Conservation (phyloP, 2,797 vertebrate genomes). For the Amniataba percoides region DNA sequence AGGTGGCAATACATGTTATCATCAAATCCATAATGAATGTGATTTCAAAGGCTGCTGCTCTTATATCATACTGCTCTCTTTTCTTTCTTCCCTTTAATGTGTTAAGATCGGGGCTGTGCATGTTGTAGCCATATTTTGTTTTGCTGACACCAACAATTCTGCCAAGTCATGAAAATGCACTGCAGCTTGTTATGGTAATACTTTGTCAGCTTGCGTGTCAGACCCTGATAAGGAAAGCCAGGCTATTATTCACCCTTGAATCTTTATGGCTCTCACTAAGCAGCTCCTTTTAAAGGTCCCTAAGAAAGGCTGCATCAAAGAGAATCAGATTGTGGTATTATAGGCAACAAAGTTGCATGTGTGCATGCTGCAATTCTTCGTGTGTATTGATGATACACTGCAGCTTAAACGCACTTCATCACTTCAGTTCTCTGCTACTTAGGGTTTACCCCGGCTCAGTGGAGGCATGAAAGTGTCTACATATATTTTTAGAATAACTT, state of each 20-base stretch:
- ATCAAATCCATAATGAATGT: constrained; percentile 57
- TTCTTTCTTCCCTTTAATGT: constrained; percentile 31
- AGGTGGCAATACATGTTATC: constrained; percentile 33
- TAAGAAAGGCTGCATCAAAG: constrained; percentile 56
- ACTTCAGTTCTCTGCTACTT: background rate
- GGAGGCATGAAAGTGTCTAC: background rate
- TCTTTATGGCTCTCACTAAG: constrained; percentile 63
- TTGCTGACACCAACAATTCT: constrained; percentile 67
- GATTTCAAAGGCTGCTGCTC: constrained; percentile 47
- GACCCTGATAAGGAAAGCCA: constrained; percentile 69
- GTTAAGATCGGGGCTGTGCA: constrained; percentile 40
- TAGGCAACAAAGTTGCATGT: constrained; percentile 48
- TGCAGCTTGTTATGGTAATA: constrained; percentile 68
- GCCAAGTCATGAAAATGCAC: constrained; percentile 63
- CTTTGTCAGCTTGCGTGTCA: constrained; percentile 69
- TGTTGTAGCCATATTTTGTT: constrained; percentile 57
- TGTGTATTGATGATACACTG: constrained; percentile 22
- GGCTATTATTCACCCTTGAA: constrained; percentile 68
- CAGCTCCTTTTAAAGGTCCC: constrained; percentile 49
- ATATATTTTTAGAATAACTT: constrained; percentile 8
- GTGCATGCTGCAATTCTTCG: constrained; percentile 27
- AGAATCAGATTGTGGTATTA: constrained; percentile 55
- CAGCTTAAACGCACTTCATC: constrained; percentile 23
- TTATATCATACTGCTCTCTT: background rate
- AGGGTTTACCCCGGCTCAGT: background rate